phyloP scores from a whole-genome alignment of 64 coral and sea anemone species.

The Montipora efflorescens region DNA sequence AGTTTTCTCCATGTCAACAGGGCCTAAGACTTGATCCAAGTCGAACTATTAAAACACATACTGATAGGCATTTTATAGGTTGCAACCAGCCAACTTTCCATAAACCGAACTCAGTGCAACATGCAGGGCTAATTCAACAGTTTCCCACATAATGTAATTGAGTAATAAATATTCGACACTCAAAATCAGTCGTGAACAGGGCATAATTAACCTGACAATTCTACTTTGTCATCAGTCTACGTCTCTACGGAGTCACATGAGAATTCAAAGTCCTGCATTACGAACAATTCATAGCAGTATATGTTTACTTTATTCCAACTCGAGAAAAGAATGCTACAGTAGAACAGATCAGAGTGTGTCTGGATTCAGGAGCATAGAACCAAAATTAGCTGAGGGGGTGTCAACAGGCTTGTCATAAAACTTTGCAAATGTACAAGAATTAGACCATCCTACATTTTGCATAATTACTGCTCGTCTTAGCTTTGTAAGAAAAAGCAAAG shows the following conservation, averaged over 20 bases:
- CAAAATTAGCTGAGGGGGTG: background rate
- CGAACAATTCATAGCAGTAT: too few species aligned
- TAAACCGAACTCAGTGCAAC: too few species aligned
- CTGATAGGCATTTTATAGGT: too few species aligned
- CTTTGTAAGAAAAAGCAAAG: too few species aligned
- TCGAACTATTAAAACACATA: too few species aligned
- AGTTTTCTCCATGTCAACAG: too few species aligned
- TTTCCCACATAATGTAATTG: too few species aligned
- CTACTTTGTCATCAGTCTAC: background rate
- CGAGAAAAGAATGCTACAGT: background rate
- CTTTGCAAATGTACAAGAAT: background rate
- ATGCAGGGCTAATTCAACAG: too few species aligned
- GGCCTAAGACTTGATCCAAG: too few species aligned
- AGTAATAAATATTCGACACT: too few species aligned
- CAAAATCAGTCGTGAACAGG: too few species aligned
- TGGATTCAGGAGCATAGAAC: background rate
- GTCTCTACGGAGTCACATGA: background rate
- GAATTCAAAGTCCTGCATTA: background rate
- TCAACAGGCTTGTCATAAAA: background rate
- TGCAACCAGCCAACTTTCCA: too few species aligned
- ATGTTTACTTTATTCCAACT: background rate
- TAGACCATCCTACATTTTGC: constrained; percentile 4
- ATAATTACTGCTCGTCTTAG: background rate
- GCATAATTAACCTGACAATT: background rate
- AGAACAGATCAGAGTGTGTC: background rate